A percentile compares a stretch with the other conserved stretches of the same genome.
Evolutionary conservation across 2,113 vertebrate species (phyloP).

Genomic region (Tursiops truncatus): DNA sequence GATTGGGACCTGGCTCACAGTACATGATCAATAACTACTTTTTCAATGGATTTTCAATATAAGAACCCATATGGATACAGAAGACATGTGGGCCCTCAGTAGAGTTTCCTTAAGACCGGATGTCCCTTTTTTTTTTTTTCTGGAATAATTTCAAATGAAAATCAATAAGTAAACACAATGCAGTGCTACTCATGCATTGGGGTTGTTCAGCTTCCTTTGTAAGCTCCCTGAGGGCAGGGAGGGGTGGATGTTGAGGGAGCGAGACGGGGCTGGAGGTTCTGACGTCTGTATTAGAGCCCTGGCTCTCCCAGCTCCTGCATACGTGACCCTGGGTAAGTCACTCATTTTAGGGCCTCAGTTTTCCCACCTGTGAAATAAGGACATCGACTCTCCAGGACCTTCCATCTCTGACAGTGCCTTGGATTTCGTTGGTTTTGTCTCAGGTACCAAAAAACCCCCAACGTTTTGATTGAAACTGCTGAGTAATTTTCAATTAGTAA

Average conservation of each 20-base stretch:
- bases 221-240: not conserved
- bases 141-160: not conserved
- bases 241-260: not conserved
- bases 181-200: rapidly evolving
- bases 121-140: too few species aligned
- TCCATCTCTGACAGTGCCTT: not conserved
- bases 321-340: not conserved
- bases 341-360: not conserved
- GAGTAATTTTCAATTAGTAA: not conserved
- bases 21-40: not conserved
- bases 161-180: too few species aligned
- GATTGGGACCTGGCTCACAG: not conserved
- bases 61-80: not conserved
- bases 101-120: not conserved
- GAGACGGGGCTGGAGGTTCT: rapidly evolving
- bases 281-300: too few species aligned
- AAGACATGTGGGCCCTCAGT: not conserved
- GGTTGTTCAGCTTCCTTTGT: not conserved
- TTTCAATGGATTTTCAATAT: not conserved
- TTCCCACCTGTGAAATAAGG: not conserved
- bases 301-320: not conserved
- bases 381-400: not conserved
- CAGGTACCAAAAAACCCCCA: not conserved
- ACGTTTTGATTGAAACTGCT: not conserved
- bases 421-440: not conserved